These are phyloP conservation scores for Ormyrus nitidulus DNA, from an alignment of 2,888 invertebrate genomes.

Conservation along the genomic window DNA sequence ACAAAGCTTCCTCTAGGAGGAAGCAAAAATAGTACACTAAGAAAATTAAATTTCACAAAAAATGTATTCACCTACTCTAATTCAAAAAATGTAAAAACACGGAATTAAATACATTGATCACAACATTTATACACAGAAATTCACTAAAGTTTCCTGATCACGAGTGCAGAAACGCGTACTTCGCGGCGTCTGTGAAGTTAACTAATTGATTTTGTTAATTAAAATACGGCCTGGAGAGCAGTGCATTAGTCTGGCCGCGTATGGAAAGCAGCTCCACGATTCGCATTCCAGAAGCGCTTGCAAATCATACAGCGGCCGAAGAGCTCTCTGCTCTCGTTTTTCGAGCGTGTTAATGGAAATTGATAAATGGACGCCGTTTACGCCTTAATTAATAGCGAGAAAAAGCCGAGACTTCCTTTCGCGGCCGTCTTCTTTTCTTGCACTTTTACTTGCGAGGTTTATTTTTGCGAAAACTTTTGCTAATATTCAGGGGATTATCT, in stretches of 20 bases:
- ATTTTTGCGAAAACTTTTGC: neutral
- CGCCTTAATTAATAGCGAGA: conserved; percentile 4
- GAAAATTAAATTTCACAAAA: too few species aligned
- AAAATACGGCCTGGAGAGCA: neutral
- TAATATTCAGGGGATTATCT: neutral
- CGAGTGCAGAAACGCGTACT: neutral
- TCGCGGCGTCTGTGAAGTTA: neutral
- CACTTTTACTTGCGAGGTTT: neutral
- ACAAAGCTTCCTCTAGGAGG: too few species aligned
- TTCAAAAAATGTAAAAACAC: neutral
- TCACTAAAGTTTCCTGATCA: neutral
- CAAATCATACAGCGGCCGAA: neutral
- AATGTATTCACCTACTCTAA: too few species aligned
- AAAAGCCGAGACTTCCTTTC: conserved; percentile 7
- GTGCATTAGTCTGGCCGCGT: neutral
- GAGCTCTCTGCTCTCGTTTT: neutral
- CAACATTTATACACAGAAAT: neutral
- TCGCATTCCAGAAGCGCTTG: conserved; percentile 1
- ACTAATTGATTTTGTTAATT: conserved; percentile 16
- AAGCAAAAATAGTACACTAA: too few species aligned
- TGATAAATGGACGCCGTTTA: conserved; percentile 21
- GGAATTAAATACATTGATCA: neutral
- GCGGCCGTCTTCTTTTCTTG: neutral
- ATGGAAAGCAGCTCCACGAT: conserved; percentile 20
- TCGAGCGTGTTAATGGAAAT: conserved; percentile 12